A percentile compares a stretch with the other conserved stretches of the same genome.
Conservation (phyloP, 2,113 vertebrate genomes). For the Sylvia atricapilla region DNA sequence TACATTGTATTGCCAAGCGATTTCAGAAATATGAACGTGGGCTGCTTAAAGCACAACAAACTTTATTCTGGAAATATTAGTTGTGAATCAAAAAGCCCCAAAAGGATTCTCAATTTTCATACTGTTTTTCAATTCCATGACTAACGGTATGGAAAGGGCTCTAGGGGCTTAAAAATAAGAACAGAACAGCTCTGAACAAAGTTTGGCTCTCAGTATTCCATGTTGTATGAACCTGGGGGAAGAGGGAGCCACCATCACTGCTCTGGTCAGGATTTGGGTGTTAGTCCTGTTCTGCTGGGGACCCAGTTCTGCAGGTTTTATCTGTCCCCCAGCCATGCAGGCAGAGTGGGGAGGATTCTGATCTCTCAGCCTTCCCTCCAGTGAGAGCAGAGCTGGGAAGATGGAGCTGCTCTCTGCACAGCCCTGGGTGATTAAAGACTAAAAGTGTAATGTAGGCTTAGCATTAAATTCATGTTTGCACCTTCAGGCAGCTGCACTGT, state of each 20-base stretch:
- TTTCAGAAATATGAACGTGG: accelerated
- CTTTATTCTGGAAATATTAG: background rate
- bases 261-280: background rate
- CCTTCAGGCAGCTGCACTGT: background rate
- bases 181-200: background rate
- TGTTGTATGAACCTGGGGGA: background rate
- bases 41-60: background rate
- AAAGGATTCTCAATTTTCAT: background rate
- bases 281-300: background rate
- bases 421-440: background rate
- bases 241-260: accelerated
- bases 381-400: background rate
- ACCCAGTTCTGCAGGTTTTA: background rate
- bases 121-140: background rate
- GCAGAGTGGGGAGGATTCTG: background rate
- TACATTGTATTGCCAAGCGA: background rate
- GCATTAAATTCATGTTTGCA: background rate
- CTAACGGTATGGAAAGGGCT: background rate
- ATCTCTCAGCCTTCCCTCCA: background rate
- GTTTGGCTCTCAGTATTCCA: accelerated
- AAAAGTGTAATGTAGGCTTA: background rate
- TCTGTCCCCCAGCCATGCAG: background rate
- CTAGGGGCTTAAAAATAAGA: too few species aligned
- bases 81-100: background rate
- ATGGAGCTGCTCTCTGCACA: background rate